Evolutionary conservation across 2,888 invertebrate genomes (phyloP).

Genomic region (Pollenia griseotomentosa): DNA sequence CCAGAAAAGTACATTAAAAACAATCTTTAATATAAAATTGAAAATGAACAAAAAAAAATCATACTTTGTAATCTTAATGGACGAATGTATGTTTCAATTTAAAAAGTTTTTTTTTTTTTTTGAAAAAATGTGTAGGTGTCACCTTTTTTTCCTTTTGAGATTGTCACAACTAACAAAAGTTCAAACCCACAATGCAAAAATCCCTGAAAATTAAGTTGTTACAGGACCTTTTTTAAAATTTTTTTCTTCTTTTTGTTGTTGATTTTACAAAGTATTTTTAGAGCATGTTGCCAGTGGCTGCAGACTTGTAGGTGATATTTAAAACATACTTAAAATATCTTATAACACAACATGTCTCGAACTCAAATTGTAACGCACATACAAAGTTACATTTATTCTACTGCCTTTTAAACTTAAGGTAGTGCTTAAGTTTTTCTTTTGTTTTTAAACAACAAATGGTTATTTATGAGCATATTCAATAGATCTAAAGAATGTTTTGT

Average conservation of each 20-base stretch:
- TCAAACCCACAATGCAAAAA: constrained; percentile 26
- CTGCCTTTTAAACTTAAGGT: constrained; percentile 32
- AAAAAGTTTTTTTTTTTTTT: constrained; percentile 35
- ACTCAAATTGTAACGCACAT: constrained; percentile 31
- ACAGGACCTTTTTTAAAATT: constrained; percentile 64
- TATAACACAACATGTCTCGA: constrained; percentile 66
- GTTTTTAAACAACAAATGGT: constrained; percentile 54
- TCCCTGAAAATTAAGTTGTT: constrained; percentile 71
- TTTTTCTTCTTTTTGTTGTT: constrained; percentile 4
- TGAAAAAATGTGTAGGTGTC: constrained; percentile 53
- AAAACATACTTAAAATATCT: constrained; percentile 72
- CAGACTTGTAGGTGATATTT: constrained; percentile 70
- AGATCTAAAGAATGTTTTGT: constrained; percentile 49
- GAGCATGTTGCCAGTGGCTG: constrained; percentile 61
- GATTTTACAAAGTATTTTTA: constrained; percentile 37
- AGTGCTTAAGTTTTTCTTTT: constrained; percentile 16
- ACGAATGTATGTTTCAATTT: constrained; percentile 49
- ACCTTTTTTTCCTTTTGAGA: constrained; percentile 5
- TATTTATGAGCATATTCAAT: constrained; percentile 53
- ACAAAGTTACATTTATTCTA: constrained; percentile 39
- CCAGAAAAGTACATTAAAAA: neutral
- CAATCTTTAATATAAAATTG: constrained; percentile 8
- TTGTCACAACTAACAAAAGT: neutral
- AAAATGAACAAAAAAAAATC: constrained; percentile 3
- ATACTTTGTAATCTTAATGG: constrained; percentile 58